Base-by-base conservation (phyloP, 2,888 invertebrate species). In the Colletes collaris region DNA sequence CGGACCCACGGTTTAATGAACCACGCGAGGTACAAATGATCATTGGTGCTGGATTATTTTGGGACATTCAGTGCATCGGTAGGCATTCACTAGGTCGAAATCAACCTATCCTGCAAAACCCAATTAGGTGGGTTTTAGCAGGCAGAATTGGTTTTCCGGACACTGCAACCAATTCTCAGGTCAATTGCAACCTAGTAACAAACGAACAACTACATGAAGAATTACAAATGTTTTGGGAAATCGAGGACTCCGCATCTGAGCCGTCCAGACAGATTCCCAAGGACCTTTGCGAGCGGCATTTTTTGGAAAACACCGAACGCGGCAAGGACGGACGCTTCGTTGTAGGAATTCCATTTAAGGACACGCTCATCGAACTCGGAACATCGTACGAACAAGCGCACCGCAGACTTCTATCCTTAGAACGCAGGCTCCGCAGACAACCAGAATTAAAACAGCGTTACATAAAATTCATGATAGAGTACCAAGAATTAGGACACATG, bases 401-500 rank as follows among this genome's bases (percentile, higher is more conserved):
- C 44, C 0, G 58, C 16, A 50, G 44, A 58, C 35, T 58, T 63
- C 8, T 50, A 4, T 35, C 37, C 6, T 37, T 72, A 40, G 64
- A 64, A 58, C 46, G 64, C 13, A 72, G 58, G 64, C 37, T 72
- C 1, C 0, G 4, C 0, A 27, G 50, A 19, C n/a, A 64, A 56
- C 35, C 46, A 7, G 16, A 6, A 13, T 35, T 72, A 19, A 56
- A 56, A 4, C 13, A 19, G 13, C 11, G 35, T 4, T 72, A 65
- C 16, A 4, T 6, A 0, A 3, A 53, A 16, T 50, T 72, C n/a
- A 56, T 72, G 52, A 7, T 10, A 0, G 71, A 72, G 56, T 72
- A 72, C 16, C 27, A 37, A n/a, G 11, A 2, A 50, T n/a, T 72
- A 13, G 64, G 58, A 3, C 71, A 72, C 55, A 64, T 64, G 71